These are phyloP conservation scores for Antitype chi DNA, from an alignment of 2,888 invertebrate species.

Conservation along the genomic window DNA sequence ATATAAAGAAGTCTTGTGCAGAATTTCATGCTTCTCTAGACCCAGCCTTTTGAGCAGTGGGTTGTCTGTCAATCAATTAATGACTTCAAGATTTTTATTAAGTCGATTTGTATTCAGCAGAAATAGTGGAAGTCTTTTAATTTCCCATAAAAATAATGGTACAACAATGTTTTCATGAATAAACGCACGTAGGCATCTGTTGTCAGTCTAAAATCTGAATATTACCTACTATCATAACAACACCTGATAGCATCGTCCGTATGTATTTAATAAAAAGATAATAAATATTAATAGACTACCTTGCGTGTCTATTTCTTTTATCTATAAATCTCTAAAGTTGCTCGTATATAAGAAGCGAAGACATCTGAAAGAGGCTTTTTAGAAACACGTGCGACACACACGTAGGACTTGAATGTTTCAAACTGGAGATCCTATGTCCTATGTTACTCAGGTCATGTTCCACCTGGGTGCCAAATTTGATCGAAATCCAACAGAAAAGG, in stretches of 20 bases:
- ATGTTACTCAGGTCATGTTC: neutral
- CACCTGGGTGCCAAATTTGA: too few species aligned
- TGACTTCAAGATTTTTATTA: neutral
- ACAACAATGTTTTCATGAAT: constrained; percentile 2
- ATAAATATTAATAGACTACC: neutral
- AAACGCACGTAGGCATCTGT: constrained; percentile 29
- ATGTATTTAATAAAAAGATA: constrained; percentile 29
- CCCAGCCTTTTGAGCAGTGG: neutral
- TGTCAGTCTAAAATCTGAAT: constrained; percentile 22
- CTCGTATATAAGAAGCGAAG: neutral
- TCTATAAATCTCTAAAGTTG: neutral
- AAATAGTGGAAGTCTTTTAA: neutral
- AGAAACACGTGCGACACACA: neutral
- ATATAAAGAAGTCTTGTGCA: neutral
- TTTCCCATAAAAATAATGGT: neutral
- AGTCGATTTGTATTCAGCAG: neutral
- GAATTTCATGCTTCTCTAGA: neutral
- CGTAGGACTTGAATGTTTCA: too few species aligned
- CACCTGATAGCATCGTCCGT: constrained; percentile 25
- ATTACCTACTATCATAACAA: neutral
- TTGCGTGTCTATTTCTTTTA: neutral
- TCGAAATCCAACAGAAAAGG: neutral
- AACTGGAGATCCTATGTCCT: neutral
- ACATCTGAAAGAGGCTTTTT: neutral
- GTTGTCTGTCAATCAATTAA: neutral